These are phyloP conservation scores for Bettongia penicillata DNA, from an alignment of 2,113 vertebrate genomes.

Conservation along the genomic window DNA sequence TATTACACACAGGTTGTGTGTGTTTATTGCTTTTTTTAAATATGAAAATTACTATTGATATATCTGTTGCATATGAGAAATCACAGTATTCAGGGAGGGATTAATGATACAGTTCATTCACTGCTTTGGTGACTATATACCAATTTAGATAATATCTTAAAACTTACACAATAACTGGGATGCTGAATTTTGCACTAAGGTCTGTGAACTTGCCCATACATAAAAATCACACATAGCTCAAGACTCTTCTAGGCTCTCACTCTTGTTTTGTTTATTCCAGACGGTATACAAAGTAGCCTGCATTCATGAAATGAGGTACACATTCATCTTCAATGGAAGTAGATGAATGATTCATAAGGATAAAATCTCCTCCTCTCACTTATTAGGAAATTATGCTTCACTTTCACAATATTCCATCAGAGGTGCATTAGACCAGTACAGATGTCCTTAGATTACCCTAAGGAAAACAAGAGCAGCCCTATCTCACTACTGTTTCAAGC, in stretches of 20 bases:
- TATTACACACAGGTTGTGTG: neutral
- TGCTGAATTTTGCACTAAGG: slow-evolving; percentile 17
- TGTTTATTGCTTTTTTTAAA: neutral
- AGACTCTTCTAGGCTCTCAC: neutral
- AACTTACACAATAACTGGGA: neutral
- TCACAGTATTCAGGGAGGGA: neutral
- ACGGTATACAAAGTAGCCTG: neutral
- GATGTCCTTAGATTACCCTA: neutral
- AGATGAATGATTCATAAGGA: neutral
- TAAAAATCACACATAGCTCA: slow-evolving; percentile 8
- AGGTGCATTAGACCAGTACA: neutral
- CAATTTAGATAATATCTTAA: neutral
- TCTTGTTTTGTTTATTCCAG: slow-evolving; percentile 6
- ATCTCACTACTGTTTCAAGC: neutral
- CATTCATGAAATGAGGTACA: neutral
- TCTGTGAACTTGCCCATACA: slow-evolving; percentile 10
- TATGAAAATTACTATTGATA: neutral
- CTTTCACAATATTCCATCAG: neutral
- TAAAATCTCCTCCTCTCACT: neutral
- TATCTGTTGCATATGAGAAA: neutral
- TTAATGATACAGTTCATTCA: neutral
- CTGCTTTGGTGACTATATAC: neutral
- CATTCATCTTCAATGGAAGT: neutral
- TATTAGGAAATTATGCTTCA: neutral
- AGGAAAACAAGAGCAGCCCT: neutral